Base-by-base conservation (phyloP, 2,888 invertebrate genomes). In the Chydorus sphaericus region DNA sequence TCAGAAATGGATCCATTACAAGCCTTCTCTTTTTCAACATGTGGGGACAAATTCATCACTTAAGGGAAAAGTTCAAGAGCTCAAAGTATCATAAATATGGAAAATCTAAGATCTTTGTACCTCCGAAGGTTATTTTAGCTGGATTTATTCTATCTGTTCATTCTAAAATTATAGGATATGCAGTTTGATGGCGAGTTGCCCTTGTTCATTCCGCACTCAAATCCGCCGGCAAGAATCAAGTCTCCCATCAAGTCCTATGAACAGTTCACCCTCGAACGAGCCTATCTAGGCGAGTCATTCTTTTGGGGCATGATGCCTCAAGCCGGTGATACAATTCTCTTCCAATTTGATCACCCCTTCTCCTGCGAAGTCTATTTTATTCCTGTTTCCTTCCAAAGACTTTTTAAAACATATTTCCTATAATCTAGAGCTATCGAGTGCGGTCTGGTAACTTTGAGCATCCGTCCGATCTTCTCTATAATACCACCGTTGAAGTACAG, bases 31-130 rank as follows among this genome's bases (percentile, higher is more conserved):
- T 1, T 97, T 97, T 67, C 92, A 94, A 71, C 97, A 97, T 67
- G 86, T 94, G 59, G 96, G 96, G 3, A 82, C 86, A 20, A 90
- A 90, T 66, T 96, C 96, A 0, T 96, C 96, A 0, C 75, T 97
- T 1, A 87, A 84, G 69, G 96, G 96, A 57, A 97, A 97, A 77
- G 86, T 93, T 55, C 96, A 96, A 68, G 92, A 90, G 71, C 73
- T 96, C 0, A 91, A 92, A 78, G 90, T 85, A 73, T 65, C 63
- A 55, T n/a, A 11, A 5, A 11, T 44, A 4, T 8, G 10, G 8
- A 39, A 14, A n/a, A n/a, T n/a, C n/a, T n/a, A n/a, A n/a, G n/a
- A n/a, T 14, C 26, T 11, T 26, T 44, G 2, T n/a, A 23, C 11
- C 26, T 44, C 14, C 20, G 28, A 26, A 44, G 20, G n/a, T n/a